Conservation (phyloP, 1,140 invertebrate species). For the Zelostemma sp. region DNA sequence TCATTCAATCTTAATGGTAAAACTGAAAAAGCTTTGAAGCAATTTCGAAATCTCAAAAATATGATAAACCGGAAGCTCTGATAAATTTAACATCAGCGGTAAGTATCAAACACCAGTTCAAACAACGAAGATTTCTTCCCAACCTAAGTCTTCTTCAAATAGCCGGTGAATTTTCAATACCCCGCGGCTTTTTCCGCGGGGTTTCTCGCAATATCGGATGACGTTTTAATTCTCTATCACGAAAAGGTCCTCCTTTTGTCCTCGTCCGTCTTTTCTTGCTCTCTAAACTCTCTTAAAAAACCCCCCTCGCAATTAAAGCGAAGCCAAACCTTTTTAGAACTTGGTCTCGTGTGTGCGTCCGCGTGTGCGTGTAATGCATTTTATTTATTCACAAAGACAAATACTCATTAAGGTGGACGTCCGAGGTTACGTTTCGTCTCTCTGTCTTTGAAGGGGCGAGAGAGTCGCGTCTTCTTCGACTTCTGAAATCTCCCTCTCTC, state of each 20-base stretch:
- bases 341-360: background rate
- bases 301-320: conserved; percentile 4
- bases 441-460: conserved; percentile 25
- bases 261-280: conserved; percentile 15
- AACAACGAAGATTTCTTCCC: background rate
- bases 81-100: background rate
- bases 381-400: conserved; percentile 71
- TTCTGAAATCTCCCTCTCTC: conserved; percentile 43
- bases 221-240: conserved; percentile 29
- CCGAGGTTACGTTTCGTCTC: conserved; percentile 22
- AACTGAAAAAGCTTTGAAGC: too few relatives aligned
- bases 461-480: conserved; percentile 44
- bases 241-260: conserved; percentile 29
- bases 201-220: conserved; percentile 13
- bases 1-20: too few relatives aligned
- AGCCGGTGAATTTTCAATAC: conserved; percentile 4
- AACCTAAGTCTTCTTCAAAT: conserved; percentile 1
- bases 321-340: background rate
- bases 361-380: conserved; percentile 62
- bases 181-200: background rate
- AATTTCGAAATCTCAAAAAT: too few relatives aligned
- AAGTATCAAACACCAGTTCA: background rate
- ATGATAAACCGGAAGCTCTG: background rate
- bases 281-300: conserved; percentile 3
- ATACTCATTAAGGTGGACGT: conserved; percentile 61